Conservation (phyloP, 1,140 invertebrate species). For the Lepidurus apus region DNA sequence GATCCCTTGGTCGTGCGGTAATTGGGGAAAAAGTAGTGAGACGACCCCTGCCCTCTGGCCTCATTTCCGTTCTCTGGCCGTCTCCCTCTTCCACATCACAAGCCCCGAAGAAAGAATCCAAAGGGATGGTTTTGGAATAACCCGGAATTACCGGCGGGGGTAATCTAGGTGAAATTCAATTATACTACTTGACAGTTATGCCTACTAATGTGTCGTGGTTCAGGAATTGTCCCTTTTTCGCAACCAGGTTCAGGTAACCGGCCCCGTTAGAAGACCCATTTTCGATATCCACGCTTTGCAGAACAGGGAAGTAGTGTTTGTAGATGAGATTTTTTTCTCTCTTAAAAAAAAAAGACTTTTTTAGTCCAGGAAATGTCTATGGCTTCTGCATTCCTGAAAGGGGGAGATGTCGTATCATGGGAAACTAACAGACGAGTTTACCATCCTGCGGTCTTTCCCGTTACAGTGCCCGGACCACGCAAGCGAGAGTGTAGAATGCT, state of each 20-base stretch:
- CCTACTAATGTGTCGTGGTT: neutral
- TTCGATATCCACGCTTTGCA: slow-evolving; percentile 7
- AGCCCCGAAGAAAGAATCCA: neutral
- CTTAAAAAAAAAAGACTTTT: neutral
- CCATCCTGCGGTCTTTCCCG: neutral
- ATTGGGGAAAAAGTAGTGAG: neutral
- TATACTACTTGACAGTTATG: neutral
- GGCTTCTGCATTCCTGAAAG: neutral
- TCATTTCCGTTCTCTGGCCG: neutral
- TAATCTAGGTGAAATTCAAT: neutral
- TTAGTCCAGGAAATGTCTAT: neutral
- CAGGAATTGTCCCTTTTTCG: neutral
- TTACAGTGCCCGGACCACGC: neutral
- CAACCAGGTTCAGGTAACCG: neutral
- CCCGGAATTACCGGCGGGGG: neutral
- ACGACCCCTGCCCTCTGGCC: neutral
- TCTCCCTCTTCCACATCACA: neutral
- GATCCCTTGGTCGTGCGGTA: neutral
- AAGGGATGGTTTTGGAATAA: neutral
- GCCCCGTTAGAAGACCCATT: slow-evolving; percentile 10
- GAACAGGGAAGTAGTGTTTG: slow-evolving; percentile 14
- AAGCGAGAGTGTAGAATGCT: neutral
- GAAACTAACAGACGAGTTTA: neutral
- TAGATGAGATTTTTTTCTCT: neutral
- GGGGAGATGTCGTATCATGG: neutral